These are phyloP conservation scores for Drosophila sechellia DNA, from an alignment of 1,140 invertebrate genomes.

Conservation along the genomic window DNA sequence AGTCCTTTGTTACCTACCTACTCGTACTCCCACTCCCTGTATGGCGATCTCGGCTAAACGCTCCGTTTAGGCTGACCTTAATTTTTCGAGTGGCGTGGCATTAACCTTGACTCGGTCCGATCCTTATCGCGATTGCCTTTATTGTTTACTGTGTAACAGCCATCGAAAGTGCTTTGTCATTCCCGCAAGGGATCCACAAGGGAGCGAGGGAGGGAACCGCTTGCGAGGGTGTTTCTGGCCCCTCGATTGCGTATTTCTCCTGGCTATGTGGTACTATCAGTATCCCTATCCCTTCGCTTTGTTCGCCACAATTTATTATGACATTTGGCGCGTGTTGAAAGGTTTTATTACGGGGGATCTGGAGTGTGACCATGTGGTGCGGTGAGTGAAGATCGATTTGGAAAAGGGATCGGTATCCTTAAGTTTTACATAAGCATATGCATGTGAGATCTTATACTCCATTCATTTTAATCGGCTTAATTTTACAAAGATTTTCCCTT, in stretches of 20 bases:
- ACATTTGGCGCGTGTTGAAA: conserved; percentile 80
- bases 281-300: conserved; percentile 40
- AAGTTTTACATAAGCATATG: neutral
- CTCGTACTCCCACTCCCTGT: conserved; percentile 6
- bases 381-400: conserved; percentile 36
- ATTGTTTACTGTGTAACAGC: conserved; percentile 68
- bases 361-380: conserved; percentile 55
- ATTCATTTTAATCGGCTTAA: no score
- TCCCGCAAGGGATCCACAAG: conserved; percentile 13
- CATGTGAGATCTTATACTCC: no score
- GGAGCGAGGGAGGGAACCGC: conserved; percentile 24
- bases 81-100: conserved; percentile 70
- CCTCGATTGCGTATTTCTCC: conserved; percentile 46
- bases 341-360: conserved; percentile 57
- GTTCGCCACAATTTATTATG: conserved; percentile 72
- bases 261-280: conserved; percentile 2
- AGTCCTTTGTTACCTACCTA: conserved; percentile 39
- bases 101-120: conserved; percentile 54
- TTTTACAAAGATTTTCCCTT: no score
- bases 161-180: conserved; percentile 78
- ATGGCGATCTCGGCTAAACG: conserved; percentile 53
- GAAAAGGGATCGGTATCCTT: neutral
- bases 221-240: conserved; percentile 61
- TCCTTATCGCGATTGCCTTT: conserved; percentile 78
- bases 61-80: conserved; percentile 64